These are phyloP conservation scores for Diplolepis rosae DNA, from an alignment of 2,888 invertebrate species.

Conservation along the genomic window DNA sequence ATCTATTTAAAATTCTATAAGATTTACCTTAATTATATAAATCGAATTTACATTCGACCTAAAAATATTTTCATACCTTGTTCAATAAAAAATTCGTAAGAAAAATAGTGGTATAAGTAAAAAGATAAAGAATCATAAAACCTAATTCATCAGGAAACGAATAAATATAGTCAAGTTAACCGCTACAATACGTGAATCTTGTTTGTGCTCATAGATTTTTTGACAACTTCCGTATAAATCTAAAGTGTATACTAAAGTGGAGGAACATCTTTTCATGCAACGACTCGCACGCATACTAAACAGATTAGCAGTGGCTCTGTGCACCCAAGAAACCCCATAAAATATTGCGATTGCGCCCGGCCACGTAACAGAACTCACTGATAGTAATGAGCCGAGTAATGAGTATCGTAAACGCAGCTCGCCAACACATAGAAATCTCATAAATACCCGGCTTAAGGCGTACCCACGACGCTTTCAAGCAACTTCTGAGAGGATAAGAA, in stretches of 20 bases:
- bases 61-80: no score
- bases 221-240: no score
- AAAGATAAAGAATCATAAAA: no score
- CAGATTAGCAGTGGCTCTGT: slow-evolving; percentile 32
- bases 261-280: not conserved
- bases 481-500: not conserved
- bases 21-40: no score
- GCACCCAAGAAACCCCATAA: slow-evolving; percentile 44
- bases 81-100: no score
- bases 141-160: no score
- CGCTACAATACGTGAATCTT: no score
- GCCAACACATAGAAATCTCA: slow-evolving; percentile 6
- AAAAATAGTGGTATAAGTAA: no score
- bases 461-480: slow-evolving; percentile 10
- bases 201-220: no score
- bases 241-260: not conserved
- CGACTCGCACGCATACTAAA: not conserved
- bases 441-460: not conserved
- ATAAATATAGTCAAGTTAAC: no score
- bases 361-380: not conserved
- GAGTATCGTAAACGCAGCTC: not conserved
- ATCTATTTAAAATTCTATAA: no score
- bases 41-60: no score
- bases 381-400: slow-evolving; percentile 10
- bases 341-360: slow-evolving; percentile 51